Conservation (phyloP, 2,113 vertebrate genomes). For the Oryzias woworae region DNA sequence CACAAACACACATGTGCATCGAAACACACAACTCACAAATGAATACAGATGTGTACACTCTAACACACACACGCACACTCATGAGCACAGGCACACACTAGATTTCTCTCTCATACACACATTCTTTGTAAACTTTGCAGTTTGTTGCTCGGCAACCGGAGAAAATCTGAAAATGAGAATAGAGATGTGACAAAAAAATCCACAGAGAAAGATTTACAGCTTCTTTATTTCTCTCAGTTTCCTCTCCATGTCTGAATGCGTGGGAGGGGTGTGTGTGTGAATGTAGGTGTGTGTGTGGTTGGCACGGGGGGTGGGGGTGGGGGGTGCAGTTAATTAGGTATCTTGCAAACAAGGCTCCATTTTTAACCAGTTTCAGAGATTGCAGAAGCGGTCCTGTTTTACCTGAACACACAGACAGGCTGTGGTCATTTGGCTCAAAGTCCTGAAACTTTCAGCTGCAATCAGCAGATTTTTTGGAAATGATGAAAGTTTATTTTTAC, state of each 20-base stretch:
- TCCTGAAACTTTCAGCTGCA: too few species aligned
- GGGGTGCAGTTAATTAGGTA: too few species aligned
- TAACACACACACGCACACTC: background rate
- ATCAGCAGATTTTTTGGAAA: too few species aligned
- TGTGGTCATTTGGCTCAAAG: too few species aligned
- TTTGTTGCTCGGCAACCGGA: slow-evolving; percentile 61
- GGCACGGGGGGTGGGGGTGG: too few species aligned
- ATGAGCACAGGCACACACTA: background rate
- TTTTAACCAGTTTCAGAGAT: too few species aligned
- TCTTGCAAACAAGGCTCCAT: too few species aligned
- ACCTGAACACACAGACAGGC: too few species aligned
- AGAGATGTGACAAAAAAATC: slow-evolving; percentile 18
- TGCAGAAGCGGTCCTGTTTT: too few species aligned
- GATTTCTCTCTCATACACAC: slow-evolving; percentile 11
- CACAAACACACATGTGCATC: background rate
- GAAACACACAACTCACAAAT: background rate
- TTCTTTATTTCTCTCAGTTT: slow-evolving; percentile 18
- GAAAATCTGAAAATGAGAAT: slow-evolving; percentile 47
- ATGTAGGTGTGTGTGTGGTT: too few species aligned
- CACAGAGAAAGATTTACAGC: slow-evolving; percentile 15
- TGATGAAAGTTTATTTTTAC: too few species aligned
- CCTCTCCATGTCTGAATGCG: background rate
- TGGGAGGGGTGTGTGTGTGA: background rate
- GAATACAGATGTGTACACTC: background rate
- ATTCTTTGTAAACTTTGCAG: slow-evolving; percentile 44